Percentiles rank a stretch among this genome's conserved stretches.
Conservation (phyloP, 2,113 vertebrate species). For the Calonectris borealis region DNA sequence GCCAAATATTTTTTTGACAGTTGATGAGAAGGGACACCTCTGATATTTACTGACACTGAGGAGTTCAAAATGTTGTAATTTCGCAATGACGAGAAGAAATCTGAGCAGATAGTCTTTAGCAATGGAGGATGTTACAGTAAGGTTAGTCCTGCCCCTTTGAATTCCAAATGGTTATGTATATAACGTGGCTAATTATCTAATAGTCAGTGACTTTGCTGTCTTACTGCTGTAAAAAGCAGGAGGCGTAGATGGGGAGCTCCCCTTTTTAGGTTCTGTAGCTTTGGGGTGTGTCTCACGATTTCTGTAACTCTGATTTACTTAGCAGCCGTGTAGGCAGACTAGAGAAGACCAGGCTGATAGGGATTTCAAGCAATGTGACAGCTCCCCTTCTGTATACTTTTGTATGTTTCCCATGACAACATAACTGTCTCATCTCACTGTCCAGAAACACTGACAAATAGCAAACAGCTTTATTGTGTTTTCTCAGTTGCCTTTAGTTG, state of each 20-base stretch:
- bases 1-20: neutral
- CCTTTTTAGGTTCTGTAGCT: neutral
- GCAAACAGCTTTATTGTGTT: conserved; percentile 18
- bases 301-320: neutral
- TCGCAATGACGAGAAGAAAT: neutral
- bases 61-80: neutral
- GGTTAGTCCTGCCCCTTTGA: neutral
- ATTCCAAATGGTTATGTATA: neutral
- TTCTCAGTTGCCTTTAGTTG: neutral
- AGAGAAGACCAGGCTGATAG: neutral
- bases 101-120: neutral
- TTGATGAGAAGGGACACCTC: neutral
- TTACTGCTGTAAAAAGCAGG: neutral
- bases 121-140: neutral
- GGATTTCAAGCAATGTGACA: neutral
- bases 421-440: neutral
- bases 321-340: neutral
- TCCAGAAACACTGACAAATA: neutral
- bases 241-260: rapidly evolving
- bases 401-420: neutral
- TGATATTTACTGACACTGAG: neutral
- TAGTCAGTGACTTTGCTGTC: neutral
- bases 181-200: neutral
- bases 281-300: neutral
- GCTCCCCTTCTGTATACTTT: neutral